Evolutionary conservation across 1,140 invertebrate species (phyloP).

Genomic region (Scaptomyza graminum): DNA sequence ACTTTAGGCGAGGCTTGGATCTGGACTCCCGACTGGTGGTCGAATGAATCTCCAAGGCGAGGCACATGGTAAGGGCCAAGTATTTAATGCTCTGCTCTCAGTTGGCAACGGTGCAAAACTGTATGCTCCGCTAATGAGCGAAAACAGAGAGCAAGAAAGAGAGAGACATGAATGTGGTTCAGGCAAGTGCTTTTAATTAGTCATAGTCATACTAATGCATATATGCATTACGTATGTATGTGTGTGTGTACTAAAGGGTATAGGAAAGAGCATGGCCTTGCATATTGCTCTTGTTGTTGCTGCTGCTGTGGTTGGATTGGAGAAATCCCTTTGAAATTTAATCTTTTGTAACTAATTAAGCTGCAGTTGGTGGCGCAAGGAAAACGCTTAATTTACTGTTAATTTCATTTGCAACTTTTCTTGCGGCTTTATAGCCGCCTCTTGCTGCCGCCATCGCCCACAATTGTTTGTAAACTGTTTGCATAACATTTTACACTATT

Average conservation of each 20-base stretch:
- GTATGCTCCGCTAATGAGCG: slow-evolving; percentile 47
- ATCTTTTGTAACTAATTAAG: slow-evolving; percentile 83
- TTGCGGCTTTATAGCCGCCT: slow-evolving; percentile 50
- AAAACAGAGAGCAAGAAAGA: slow-evolving; percentile 4
- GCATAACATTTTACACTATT: slow-evolving; percentile 78
- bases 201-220: slow-evolving; percentile 62
- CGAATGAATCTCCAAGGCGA: neutral
- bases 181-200: slow-evolving; percentile 64
- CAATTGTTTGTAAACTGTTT: slow-evolving; percentile 69
- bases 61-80: neutral
- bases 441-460: neutral
- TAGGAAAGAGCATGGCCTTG: slow-evolving; percentile 11
- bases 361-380: slow-evolving; percentile 35
- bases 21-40: neutral
- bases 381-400: slow-evolving; percentile 79
- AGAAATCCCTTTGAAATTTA: slow-evolving; percentile 79
- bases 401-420: slow-evolving; percentile 52
- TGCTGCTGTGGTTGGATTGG: slow-evolving; percentile 61
- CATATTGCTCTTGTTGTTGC: slow-evolving; percentile 1
- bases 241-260: neutral
- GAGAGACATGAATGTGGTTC: neutral
- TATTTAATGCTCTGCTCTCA: slow-evolving; percentile 8
- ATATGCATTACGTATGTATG: neutral
- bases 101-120: slow-evolving; percentile 52
- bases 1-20: slow-evolving; percentile 3